Evolutionary conservation across 2,888 invertebrate species (phyloP), one percentile per base, ranked within the genome.

Genomic region (Dendrolimus pini): DNA sequence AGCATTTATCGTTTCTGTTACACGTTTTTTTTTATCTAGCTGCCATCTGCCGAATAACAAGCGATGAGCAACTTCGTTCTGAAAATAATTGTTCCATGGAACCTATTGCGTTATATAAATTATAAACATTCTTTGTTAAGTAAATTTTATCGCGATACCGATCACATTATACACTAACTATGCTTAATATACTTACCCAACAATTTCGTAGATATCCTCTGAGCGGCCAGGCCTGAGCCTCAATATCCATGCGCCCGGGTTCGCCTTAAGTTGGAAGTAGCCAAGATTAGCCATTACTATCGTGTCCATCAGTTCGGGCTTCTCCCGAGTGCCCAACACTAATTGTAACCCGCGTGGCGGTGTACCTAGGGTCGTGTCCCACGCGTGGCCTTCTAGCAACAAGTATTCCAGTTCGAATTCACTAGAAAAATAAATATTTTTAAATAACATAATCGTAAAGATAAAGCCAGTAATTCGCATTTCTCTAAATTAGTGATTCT

Each of bases 201-300:
- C 94, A 69, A 99, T 97, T 71, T 97, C 96, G 80, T 99, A 99
- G 63, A 99, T 97, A 60, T 99, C 99, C 1, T 94, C 93, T 2
- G 99, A 99, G 65, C 98, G 93, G 7, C 99, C 99, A 55, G 98
- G 97, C 42, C 99, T 92, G 7, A 99, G 92, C 7, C 95, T 92
- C 61, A 99, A 84, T 30, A 95, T 89, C 99, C 99, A 99, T 9
- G 97, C 96, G 0, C 99, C 99, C 1, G 99, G 99, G 82, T 97
- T 98, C 0, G 99, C 99, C 88, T 99, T 99, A 42, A 99, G 90
- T 88, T 91, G 91, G 92, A 99, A 99, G 87, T 99, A 99, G 12
- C 99, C 99, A 68, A 99, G 92, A 88, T 99, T 99, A 7, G 99
- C 99, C 99, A 99, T 99, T n/a, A 99, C 99, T 69, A 99, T 99